Base-by-base conservation (phyloP, 2,888 invertebrate species). In the Pardosa pseudoannulata region DNA sequence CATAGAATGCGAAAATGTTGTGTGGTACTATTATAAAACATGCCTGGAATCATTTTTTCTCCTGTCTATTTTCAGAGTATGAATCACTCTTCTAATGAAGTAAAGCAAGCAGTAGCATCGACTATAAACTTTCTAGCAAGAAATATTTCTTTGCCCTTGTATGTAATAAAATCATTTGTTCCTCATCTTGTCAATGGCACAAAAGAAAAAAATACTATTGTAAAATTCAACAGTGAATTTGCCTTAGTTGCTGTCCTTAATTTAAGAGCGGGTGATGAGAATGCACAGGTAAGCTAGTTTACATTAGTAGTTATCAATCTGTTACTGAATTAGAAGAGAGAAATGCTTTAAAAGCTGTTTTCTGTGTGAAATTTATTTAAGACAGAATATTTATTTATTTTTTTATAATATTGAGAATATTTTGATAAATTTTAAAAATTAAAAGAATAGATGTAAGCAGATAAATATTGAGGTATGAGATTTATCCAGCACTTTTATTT, bases 131-230 rank as follows among this genome's bases (percentile, higher is more conserved):
- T 95, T 92, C 92, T 97, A 89, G 95, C 96, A 1, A 94, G 95
- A 91, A 93, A 92, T 5, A 75, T 82, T 13, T 75, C 86, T n/a
- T 85, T 92, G 36, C 91, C 91, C 0, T 88, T 89, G 16, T 96
- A 96, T 89, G 92, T 96, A 89, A 93, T 96, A 89, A 96, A 95
- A 91, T 93, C 95, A 73, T 92, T 97, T 89, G 93, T 98, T 89
- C 98, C 98, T 0, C 96, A 96, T 92, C 93, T 99, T 90, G 98
- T 99, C 74, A 99, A 98, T 93, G 99, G 99, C 88, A 98, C 98
- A 86, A 98, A 98, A 93, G 99, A 99, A 93, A 98, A 98, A 93
- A 98, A 98, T 93, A 95, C 96, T 70, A 96, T 96, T 91, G 98
- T 99, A 62, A 96, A 97, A 92, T 95, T 96, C 56, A 96, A 97